Percentiles rank a stretch among this genome's conserved stretches.
Evolutionary conservation across 2,113 vertebrate genomes (phyloP).

Genomic region (Gorsachius goisagi): DNA sequence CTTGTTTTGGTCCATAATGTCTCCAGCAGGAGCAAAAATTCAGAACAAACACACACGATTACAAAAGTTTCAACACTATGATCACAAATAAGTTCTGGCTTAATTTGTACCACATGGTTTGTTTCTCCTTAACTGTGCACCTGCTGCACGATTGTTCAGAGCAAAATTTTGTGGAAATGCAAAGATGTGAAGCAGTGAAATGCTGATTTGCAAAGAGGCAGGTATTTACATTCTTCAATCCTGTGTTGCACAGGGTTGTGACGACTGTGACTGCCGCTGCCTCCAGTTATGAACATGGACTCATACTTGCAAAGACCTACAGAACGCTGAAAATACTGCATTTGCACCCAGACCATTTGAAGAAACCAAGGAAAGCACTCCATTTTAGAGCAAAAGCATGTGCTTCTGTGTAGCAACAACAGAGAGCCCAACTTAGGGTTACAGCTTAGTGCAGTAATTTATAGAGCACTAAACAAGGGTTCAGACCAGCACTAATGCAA

Average conservation of each 20-base stretch:
- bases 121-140: background rate
- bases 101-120: background rate
- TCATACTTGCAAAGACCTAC: background rate
- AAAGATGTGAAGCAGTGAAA: background rate
- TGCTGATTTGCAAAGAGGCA: background rate
- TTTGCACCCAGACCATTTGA: background rate
- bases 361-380: background rate
- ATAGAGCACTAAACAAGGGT: background rate
- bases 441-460: background rate
- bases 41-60: background rate
- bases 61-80: background rate
- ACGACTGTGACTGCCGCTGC: background rate
- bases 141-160: background rate
- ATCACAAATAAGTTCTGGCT: background rate
- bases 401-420: background rate
- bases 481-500: background rate
- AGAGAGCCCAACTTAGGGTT: background rate
- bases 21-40: background rate
- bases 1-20: background rate
- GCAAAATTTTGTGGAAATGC: background rate
- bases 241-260: background rate
- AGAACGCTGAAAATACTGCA: background rate
- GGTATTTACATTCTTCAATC: background rate
- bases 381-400: background rate
- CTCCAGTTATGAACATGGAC: background rate